These are phyloP conservation scores for Pyrocephalus nanus DNA, from an alignment of 2,797 vertebrate genomes.

Conservation along the genomic window DNA sequence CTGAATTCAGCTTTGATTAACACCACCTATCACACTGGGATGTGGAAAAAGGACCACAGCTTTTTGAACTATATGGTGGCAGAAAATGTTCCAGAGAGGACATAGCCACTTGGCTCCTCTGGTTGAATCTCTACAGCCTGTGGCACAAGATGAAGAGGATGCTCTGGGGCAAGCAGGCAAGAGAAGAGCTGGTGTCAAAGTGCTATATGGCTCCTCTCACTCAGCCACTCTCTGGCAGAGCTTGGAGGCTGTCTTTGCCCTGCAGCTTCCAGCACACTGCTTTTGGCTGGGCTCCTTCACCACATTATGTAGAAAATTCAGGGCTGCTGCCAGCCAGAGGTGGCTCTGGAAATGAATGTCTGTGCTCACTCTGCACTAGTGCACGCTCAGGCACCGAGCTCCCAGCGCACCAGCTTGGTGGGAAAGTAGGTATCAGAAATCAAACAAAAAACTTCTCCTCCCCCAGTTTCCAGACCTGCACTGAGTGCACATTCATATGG, in stretches of 20 bases:
- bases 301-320: not conserved
- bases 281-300: not conserved
- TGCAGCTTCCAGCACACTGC: not conserved
- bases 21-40: not conserved
- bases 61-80: not conserved
- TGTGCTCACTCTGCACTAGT: not conserved
- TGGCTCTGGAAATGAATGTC: fast-evolving
- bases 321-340: not conserved
- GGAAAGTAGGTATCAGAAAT: not conserved
- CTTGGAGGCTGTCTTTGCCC: not conserved
- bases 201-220: fast-evolving
- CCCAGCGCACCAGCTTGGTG: not conserved
- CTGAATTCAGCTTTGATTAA: not conserved
- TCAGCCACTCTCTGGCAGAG: not conserved
- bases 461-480: not conserved
- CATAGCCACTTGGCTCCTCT: not conserved
- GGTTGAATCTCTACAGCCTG: not conserved
- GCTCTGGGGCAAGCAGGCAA: not conserved
- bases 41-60: not conserved
- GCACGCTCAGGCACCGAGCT: not conserved
- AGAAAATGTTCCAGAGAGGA: not conserved
- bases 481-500: fast-evolving
- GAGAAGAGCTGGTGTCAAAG: not conserved
- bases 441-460: not conserved
- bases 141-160: not conserved